A percentile compares a stretch with the other conserved stretches of the same genome.
phyloP scores from a whole-genome alignment of 37 sponge, comb jelly and placozoan genomes.

The Cliona cf. orientalis region DNA sequence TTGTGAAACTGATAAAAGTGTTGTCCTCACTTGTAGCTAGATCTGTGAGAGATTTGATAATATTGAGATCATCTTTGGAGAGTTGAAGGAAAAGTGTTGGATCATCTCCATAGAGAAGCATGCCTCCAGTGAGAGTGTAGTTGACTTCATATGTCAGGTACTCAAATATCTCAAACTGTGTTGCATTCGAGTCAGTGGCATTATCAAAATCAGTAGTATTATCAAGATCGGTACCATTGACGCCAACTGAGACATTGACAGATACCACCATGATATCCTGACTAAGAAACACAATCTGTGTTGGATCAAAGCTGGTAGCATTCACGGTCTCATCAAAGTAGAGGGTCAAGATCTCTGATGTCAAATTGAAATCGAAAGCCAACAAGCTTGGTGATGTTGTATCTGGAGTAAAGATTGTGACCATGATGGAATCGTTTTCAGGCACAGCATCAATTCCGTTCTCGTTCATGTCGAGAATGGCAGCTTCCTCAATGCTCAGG shows the following conservation, averaged over 20 bases:
- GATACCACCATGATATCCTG: neutral
- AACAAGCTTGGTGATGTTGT: constrained; percentile 35
- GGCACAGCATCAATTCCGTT: constrained; percentile 63
- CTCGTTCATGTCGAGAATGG: constrained; percentile 78
- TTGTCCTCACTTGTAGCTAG: constrained; percentile 44
- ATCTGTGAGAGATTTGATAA: constrained; percentile 61
- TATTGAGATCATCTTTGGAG: constrained; percentile 64
- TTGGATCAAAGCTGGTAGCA: constrained; percentile 68
- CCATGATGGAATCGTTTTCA: constrained; percentile 30
- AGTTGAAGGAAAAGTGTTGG: constrained; percentile 64
- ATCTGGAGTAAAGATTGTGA: constrained; percentile 48
- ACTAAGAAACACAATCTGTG: constrained; percentile 46
- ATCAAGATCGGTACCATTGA: neutral
- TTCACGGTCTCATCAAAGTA: constrained; percentile 92
- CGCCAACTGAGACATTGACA: constrained; percentile 4
- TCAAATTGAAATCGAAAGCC: constrained; percentile 72
- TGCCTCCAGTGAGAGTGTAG: constrained; percentile 59
- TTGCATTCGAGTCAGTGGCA: constrained; percentile 32
- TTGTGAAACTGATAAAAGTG: constrained; percentile 68
- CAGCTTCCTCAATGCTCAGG: constrained; percentile 43
- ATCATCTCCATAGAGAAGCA: constrained; percentile 46
- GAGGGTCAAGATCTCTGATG: constrained; percentile 63
- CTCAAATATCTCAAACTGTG: constrained; percentile 21
- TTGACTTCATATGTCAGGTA: constrained; percentile 47
- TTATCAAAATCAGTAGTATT: constrained; percentile 12